A percentile compares a stretch with the other conserved stretches of the same genome.
phyloP scores from a whole-genome alignment of 2,888 invertebrate genomes.

The Galeruca laticollis region DNA sequence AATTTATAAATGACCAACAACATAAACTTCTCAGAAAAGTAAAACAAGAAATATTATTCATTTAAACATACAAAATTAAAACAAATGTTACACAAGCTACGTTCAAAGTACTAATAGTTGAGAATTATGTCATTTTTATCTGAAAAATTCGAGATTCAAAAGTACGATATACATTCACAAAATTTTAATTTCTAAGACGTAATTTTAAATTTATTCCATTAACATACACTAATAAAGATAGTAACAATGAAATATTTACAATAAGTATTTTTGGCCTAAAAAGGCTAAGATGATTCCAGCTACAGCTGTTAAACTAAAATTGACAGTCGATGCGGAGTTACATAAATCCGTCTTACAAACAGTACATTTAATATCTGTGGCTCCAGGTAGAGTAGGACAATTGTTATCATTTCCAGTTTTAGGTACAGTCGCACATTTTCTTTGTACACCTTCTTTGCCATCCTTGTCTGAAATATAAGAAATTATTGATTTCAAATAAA shows the following conservation, averaged over 20 bases:
- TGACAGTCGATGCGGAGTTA: slow-evolving; percentile 38
- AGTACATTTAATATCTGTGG: slow-evolving; percentile 32
- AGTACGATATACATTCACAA: slow-evolving; percentile 19
- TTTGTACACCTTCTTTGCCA: slow-evolving; percentile 29
- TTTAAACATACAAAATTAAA: slow-evolving; percentile 17
- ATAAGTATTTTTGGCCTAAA: slow-evolving; percentile 30
- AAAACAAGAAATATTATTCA: slow-evolving; percentile 9
- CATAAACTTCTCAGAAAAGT: slow-evolving; percentile 22
- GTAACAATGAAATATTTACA: slow-evolving; percentile 18
- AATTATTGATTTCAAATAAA: neutral
- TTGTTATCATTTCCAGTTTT: slow-evolving; percentile 6
- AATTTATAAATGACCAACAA: slow-evolving; percentile 23
- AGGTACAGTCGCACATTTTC: slow-evolving; percentile 30
- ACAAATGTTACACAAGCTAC: slow-evolving; percentile 16
- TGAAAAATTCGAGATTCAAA: neutral
- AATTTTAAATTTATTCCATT: slow-evolving; percentile 2
- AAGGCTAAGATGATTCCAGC: slow-evolving; percentile 33
- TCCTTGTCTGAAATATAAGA: slow-evolving; percentile 25
- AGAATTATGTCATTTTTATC: no score
- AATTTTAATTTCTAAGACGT: slow-evolving; percentile 10
- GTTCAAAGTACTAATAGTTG: neutral
- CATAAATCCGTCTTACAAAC: slow-evolving; percentile 40
- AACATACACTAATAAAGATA: neutral
- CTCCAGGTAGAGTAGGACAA: slow-evolving; percentile 27
- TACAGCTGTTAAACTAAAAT: slow-evolving; percentile 32